Evolutionary conservation across 2,113 vertebrate genomes (phyloP), one percentile per base, ranked within the genome.

Genomic region (Romanogobio albipinnatus): DNA sequence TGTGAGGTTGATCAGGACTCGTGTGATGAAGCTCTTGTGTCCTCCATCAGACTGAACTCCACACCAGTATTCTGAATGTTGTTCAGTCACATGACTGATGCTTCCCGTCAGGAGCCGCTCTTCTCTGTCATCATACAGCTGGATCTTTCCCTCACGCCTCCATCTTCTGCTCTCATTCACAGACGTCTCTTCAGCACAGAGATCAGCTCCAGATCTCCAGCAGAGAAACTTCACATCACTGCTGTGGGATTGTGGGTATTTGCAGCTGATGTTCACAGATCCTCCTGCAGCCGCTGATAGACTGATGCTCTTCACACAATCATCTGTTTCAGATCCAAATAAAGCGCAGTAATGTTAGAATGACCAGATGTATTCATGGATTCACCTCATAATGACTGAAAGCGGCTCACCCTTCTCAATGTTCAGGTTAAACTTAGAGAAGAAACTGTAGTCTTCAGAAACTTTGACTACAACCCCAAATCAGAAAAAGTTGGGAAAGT

Each of bases 1-100:
- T 17, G n/a, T 75, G 4, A 33, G 47, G 0, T 3, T 76, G 73
- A 76, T 0, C 22, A 26, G 73, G 22, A 76, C 73, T 76, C 73
- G 73, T 53, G 73, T 76, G 11, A 76, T 76, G 47, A 76, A 76
- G 47, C 26, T 51, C 73, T 75, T 75, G 45, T 51, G 5, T 29
- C 15, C n/a, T 26, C 8, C 4, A 26, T 29, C n/a, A 75, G 45
- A 14, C 24, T 76, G 47, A 76, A 76, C 45, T 76, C 24, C 73
- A 76, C 73, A 76, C 47, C 71, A 49, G 45, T 75, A 75, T 75
- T 74, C 22, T 59, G 58, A 59, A 47, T 49, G 73, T 49, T 49
- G 47, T 17, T 29, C 45, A 76, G 73, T 76, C 73, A 76, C 73
- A 76, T 76, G 49, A 51, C 47, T 51, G 73, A 76, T 75, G 47